Percentiles rank a stretch among this genome's conserved stretches.
Evolutionary conservation across 2,888 invertebrate genomes (phyloP).

Genomic region (Lamellibrachia columna): DNA sequence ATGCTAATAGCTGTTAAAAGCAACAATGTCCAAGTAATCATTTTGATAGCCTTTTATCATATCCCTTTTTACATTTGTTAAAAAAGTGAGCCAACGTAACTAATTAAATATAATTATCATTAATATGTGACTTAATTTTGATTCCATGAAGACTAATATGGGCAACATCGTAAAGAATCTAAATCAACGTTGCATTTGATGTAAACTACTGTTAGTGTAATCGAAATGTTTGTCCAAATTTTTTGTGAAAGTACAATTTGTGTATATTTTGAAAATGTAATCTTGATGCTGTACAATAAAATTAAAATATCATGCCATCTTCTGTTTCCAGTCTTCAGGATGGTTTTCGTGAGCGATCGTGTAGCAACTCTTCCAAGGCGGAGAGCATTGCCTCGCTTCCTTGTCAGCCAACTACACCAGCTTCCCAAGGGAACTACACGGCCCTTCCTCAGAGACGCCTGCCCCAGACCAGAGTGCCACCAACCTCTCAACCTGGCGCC

Average conservation of each 20-base stretch:
- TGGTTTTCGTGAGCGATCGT: conserved; percentile 3
- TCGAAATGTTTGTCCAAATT: neutral
- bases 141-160: neutral
- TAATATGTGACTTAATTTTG: neutral
- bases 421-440: neutral
- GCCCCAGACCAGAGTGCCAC: neutral
- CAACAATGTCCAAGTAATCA: neutral
- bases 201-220: neutral
- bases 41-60: conserved; percentile 3
- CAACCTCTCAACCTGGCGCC: neutral
- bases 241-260: neutral
- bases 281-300: neutral
- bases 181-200: neutral
- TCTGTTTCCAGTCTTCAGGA: neutral
- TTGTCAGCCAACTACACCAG: neutral
- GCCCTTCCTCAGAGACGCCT: neutral
- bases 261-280: neutral
- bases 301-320: neutral
- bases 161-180: neutral
- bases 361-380: neutral
- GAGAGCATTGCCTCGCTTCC: neutral
- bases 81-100: neutral
- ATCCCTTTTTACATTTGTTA: neutral
- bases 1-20: neutral
- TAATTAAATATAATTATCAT: no score